phyloP scores from a whole-genome alignment of 2,797 vertebrate genomes.

The Synanceia verrucosa region DNA sequence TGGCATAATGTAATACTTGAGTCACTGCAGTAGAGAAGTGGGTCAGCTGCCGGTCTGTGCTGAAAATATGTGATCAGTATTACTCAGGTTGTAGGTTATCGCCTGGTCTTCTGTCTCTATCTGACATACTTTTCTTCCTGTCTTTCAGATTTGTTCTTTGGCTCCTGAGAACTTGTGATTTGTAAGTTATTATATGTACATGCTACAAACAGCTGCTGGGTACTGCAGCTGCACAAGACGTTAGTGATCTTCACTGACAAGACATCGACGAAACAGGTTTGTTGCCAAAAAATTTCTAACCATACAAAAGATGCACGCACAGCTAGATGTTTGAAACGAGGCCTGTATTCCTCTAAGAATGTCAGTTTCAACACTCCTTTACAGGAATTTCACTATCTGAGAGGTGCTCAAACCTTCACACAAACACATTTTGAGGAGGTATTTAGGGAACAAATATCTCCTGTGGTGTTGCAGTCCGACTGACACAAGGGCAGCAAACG shows the following conservation, averaged over 20 bases:
- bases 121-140: background rate
- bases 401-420: slow-evolving; percentile 10
- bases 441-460: slow-evolving; percentile 47
- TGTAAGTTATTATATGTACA: background rate
- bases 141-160: background rate
- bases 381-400: background rate
- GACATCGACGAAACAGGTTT: background rate
- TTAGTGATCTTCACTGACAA: background rate
- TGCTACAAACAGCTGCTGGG: background rate
- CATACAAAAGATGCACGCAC: background rate
- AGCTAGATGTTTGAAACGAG: too few relatives aligned
- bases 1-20: slow-evolving; percentile 43
- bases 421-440: slow-evolving; percentile 17
- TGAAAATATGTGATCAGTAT: slow-evolving; percentile 8
- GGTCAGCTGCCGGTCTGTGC: slow-evolving; percentile 39
- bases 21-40: slow-evolving; percentile 56
- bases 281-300: background rate
- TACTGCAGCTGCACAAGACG: background rate
- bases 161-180: background rate
- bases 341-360: too few relatives aligned
- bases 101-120: background rate
- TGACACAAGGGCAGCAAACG: slow-evolving; percentile 69
- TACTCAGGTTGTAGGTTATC: slow-evolving; percentile 15
- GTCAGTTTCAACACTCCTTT: too few relatives aligned
- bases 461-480: slow-evolving; percentile 52